Base-by-base conservation (phyloP, 2,797 vertebrate genomes). In the Tragelaphus oryx region DNA sequence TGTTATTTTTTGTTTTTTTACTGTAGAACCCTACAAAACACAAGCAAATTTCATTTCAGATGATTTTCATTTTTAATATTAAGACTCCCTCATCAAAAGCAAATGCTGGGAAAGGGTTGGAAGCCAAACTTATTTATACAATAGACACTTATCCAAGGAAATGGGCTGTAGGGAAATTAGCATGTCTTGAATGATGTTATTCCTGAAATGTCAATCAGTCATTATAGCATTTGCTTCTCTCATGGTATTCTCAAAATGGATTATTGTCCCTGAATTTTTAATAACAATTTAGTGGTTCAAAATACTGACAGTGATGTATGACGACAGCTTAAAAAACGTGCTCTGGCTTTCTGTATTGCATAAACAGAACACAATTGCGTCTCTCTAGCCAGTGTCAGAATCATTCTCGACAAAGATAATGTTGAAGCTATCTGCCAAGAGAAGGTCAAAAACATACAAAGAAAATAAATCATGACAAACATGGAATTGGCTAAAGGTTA, bases 401-500 rank as follows among this genome's bases (percentile, higher is more conserved):
- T 95, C 97, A 97, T 97, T 98, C 97, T 97, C 96, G 74, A 5
- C 1, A 57, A 97, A 96, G 83, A 93, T 95, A 97, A 98, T 75
- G 87, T 93, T 98, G 96, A 97, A 96, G 95, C 88, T 71, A 97
- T 96, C 92, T 95, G 76, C 96, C 97, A 96, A 95, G 92, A 97
- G 97, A 98, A 98, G 98, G 98, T 98, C 98, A 98, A 98, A 97
- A 98, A 88, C 97, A 98, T 96, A 97, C 93, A 97, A 95, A 97
- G 93, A 94, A 95, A 98, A 98, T 98, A 98, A 98, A 98, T 98
- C 98, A 98, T 78, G 88, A 89, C 95, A 93, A 98, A 0, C 97
- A 97, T 96, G 95, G 97, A 97, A 97, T 95, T 97, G 97, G 91
- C 96, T 98, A 98, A 98, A 98, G 98, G 98, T 98, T 98, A 98